Evolutionary conservation across 1,140 invertebrate species (phyloP).

Genomic region (Cepaea nemoralis): DNA sequence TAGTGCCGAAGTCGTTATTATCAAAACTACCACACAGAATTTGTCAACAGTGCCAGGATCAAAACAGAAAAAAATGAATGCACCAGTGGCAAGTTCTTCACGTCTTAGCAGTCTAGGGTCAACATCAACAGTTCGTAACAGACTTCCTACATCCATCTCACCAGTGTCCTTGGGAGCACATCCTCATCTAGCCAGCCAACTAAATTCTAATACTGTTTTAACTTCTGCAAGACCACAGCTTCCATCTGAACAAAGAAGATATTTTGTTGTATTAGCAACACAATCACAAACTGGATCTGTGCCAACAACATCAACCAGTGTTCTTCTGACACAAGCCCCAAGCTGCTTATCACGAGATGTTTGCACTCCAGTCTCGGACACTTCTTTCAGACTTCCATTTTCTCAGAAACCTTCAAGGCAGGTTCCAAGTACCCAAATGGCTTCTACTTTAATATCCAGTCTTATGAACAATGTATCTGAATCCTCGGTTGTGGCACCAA

Average conservation of each 20-base stretch:
- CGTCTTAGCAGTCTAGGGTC: too few relatives aligned
- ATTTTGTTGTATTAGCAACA: background rate
- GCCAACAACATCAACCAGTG: background rate
- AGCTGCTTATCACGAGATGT: background rate
- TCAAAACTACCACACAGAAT: too few relatives aligned
- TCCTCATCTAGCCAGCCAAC: background rate
- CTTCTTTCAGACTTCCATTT: too few relatives aligned
- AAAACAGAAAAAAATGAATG: too few relatives aligned
- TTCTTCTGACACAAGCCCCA: background rate
- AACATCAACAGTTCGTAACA: background rate
- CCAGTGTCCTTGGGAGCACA: background rate
- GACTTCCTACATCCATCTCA: background rate
- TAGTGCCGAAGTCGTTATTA: background rate
- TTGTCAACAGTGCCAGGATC: too few relatives aligned
- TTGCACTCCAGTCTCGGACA: too few relatives aligned
- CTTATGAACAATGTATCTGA: too few relatives aligned
- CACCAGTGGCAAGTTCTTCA: too few relatives aligned
- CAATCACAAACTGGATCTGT: background rate
- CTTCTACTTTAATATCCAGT: too few relatives aligned
- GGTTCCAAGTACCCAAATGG: too few relatives aligned
- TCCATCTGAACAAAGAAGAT: background rate
- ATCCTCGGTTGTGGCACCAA: too few relatives aligned
- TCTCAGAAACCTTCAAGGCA: background rate
- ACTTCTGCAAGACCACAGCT: background rate
- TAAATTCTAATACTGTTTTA: background rate